These are phyloP conservation scores for Phengaris arion DNA, from an alignment of 2,888 invertebrate species.

Conservation along the genomic window DNA sequence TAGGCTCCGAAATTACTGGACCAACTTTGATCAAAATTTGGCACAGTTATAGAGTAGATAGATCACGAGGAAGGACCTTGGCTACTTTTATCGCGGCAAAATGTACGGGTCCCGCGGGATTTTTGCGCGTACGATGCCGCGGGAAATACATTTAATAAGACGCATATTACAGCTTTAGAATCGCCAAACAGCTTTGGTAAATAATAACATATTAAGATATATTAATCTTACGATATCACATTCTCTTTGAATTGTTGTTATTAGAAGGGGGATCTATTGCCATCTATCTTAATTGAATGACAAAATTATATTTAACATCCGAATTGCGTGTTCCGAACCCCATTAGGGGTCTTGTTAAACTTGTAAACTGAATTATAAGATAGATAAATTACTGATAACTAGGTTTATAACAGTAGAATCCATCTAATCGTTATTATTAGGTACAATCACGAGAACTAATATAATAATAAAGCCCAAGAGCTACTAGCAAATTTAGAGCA, in stretches of 20 bases:
- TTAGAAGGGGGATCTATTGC: neutral
- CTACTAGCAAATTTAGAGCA: too few species aligned
- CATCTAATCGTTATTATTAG: neutral
- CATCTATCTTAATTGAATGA: conserved; percentile 19
- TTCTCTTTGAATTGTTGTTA: conserved; percentile 15
- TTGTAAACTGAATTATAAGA: conserved; percentile 28
- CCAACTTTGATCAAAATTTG: too few species aligned
- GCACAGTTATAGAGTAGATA: too few species aligned
- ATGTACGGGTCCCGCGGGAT: too few species aligned
- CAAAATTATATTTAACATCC: conserved; percentile 30
- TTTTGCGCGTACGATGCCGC: too few species aligned
- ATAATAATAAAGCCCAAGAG: too few species aligned
- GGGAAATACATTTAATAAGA: too few species aligned
- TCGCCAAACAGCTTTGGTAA: neutral
- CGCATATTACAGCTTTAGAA: neutral
- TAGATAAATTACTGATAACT: conserved; percentile 28
- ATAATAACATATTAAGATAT: neutral
- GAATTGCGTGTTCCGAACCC: conserved; percentile 33
- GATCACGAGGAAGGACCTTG: too few species aligned
- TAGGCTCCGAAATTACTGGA: too few species aligned
- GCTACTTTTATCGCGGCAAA: too few species aligned
- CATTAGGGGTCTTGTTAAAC: conserved; percentile 31
- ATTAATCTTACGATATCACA: conserved; percentile 2
- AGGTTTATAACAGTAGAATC: neutral
- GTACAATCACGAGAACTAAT: too few species aligned